Base-by-base conservation (phyloP, 2,113 vertebrate species). In the Chascanopsetta lugubris region DNA sequence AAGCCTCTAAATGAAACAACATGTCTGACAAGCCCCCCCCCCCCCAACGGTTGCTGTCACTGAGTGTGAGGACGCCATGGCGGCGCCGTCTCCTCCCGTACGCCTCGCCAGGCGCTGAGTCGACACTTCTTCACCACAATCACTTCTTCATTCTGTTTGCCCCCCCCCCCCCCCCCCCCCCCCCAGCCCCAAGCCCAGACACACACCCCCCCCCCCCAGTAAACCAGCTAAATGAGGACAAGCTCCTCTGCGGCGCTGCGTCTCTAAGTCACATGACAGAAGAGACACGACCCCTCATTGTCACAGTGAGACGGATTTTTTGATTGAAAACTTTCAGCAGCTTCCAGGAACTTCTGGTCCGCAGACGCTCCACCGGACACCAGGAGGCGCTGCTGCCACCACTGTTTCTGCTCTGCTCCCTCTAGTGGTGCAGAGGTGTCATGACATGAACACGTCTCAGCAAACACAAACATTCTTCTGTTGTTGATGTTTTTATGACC, bases 221-320 rank as follows among this genome's bases (percentile, higher is more conserved):
- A 77, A 88, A 84, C 54, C 30, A 43, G 61, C 77, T 82, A 87
- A 92, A 90, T 86, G 86, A 81, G 87, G 86, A 83, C 86, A 60
- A 61, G 82, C 72, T 76, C 72, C 86, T 69, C 21, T 1, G 64
- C 85, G 62, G 64, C 45, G 1, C 77, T 78, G 73, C 65, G 54
- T 68, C 72, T 85, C 87, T 72, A 82, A 81, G 71, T 70, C 43
- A 69, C 64, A 76, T 47, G 26, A 22, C 47, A 61, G 75, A 75
- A 75, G 62, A 82, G 79, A 72, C 58, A 49, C 13, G 51, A 26
- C 13, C n/a, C n/a, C n/a, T n/a, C n/a, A n/a, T n/a, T n/a, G n/a
- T n/a, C n/a, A n/a, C n/a, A n/a, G n/a, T n/a, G n/a, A n/a, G n/a
- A n/a, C n/a, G n/a, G n/a, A 53, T 25, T 67, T 22, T 64, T 69